phyloP scores from a whole-genome alignment of 2,113 vertebrate species.

The Epinephelus lanceolatus region DNA sequence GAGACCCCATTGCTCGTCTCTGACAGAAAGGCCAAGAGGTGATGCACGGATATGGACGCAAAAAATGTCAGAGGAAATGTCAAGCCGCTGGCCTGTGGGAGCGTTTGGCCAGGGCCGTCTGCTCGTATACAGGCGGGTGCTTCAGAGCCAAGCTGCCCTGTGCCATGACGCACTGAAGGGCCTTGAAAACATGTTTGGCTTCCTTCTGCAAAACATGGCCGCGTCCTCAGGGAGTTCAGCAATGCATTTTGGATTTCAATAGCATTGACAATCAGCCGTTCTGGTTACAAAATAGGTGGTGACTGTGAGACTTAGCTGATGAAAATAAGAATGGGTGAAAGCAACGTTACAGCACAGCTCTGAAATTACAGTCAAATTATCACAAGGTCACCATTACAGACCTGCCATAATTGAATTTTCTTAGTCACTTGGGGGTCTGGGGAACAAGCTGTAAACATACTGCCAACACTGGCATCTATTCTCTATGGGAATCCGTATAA shows the following conservation, averaged over 20 bases:
- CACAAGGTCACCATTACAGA: no score
- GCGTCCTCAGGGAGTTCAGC: neutral
- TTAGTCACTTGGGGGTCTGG: neutral
- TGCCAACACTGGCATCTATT: neutral
- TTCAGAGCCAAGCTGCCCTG: neutral
- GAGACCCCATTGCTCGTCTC: conserved; percentile 26
- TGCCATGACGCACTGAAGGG: neutral
- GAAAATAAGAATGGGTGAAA: neutral
- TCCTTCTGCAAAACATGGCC: neutral
- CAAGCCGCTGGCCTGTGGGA: conserved; percentile 51
- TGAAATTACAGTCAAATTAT: neutral
- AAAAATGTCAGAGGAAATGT: conserved; percentile 80
- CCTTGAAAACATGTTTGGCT: conserved; percentile 11
- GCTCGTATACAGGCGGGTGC: neutral
- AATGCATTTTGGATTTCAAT: conserved; percentile 9
- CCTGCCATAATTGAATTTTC: no score
- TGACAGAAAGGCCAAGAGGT: conserved; percentile 61
- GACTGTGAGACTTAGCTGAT: neutral
- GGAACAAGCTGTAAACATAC: neutral
- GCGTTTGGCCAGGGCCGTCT: conserved; percentile 13
- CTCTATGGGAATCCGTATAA: no score
- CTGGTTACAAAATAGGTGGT: neutral
- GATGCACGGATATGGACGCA: conserved; percentile 48
- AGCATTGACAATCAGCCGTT: conserved; percentile 1
- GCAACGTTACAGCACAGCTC: neutral